These are phyloP conservation scores for Acomys russatus DNA, from an alignment of 2,797 vertebrate species.

Conservation along the genomic window DNA sequence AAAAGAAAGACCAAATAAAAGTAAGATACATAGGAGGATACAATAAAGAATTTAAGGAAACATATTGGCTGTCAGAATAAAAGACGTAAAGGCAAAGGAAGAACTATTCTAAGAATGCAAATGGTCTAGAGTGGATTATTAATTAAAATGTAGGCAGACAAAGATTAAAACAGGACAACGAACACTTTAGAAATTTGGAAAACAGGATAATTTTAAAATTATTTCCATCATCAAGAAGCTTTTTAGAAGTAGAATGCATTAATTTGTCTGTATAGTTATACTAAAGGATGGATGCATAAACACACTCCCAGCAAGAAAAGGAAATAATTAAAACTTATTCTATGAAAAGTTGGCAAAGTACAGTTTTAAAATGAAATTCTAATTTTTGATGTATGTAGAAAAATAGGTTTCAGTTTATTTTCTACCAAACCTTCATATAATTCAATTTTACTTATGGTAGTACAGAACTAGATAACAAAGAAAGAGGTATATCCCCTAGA, in stretches of 20 bases:
- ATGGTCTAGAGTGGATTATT: background rate
- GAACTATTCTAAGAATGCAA: background rate
- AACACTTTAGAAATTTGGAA: slow-evolving; percentile 46
- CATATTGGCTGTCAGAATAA: slow-evolving; percentile 67
- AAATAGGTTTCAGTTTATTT: slow-evolving; percentile 50
- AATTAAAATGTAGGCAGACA: background rate
- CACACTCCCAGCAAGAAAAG: background rate
- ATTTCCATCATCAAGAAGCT: slow-evolving; percentile 46
- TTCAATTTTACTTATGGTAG: slow-evolving; percentile 38
- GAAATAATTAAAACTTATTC: background rate
- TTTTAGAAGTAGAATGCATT: slow-evolving; percentile 35
- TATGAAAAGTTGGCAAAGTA: slow-evolving; percentile 25
- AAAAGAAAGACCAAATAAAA: slow-evolving; percentile 68
- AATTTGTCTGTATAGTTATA: background rate
- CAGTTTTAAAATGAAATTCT: background rate
- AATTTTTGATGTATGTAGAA: slow-evolving; percentile 17
- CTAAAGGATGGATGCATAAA: slow-evolving; percentile 21
- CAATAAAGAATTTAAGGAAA: slow-evolving; percentile 58
- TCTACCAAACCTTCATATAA: background rate
- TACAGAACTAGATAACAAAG: background rate
- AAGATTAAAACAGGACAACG: slow-evolving; percentile 60
- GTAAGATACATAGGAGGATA: slow-evolving; percentile 58
- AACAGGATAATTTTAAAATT: background rate
- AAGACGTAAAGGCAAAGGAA: slow-evolving; percentile 49
- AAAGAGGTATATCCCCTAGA: background rate